Evolutionary conservation across 64 coral and sea anemone species (phyloP), one percentile per base, ranked within the genome.

Genomic region (Pocillopora verrucosa): DNA sequence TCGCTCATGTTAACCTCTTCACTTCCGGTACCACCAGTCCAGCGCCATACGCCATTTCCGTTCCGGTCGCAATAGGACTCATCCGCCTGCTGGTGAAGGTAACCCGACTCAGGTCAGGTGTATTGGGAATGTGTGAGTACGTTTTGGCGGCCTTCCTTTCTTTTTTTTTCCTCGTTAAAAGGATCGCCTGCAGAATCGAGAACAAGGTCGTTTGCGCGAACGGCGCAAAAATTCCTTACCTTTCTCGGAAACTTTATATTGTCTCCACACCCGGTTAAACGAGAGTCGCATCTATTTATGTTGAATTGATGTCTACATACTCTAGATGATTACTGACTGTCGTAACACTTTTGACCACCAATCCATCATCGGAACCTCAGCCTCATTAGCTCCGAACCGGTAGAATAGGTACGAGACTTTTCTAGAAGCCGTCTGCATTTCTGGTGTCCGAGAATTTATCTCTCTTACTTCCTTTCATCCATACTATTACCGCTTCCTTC

Each of bases 401-500:
- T 74, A 16, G 63, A 70, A 73, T 76, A 91, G 13, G 80, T 91
- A 36, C 76, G 69, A 11, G 89, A 76, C 0, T 38, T 37, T 4
- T 76, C 61, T 16, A 93, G 81, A 37, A 58, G 10, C n/a, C 61
- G 75, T 65, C 63, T 93, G 91, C 10, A 88, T n/a, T 19, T 74
- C 76, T 35, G 58, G 26, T 58, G 20, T 13, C n/a, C 5, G 85
- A 36, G n/a, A 93, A 72, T 86, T 76, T 88, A 62, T 81, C 86
- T 76, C 68, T 59, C 34, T 67, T 80, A 9, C 62, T 37, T 24
- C 76, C 91, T 74, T 74, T 25, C 88, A 19, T 85, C n/a, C 91
- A 93, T 12, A 56, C 67, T 61, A 88, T 83, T 59, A 93, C 9
- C 19, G 64, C 87, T 72, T 81, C 86, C 56, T n/a, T 93, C 86